Base-by-base conservation (phyloP, 2,888 invertebrate species). In the Diarsia dahlii region DNA sequence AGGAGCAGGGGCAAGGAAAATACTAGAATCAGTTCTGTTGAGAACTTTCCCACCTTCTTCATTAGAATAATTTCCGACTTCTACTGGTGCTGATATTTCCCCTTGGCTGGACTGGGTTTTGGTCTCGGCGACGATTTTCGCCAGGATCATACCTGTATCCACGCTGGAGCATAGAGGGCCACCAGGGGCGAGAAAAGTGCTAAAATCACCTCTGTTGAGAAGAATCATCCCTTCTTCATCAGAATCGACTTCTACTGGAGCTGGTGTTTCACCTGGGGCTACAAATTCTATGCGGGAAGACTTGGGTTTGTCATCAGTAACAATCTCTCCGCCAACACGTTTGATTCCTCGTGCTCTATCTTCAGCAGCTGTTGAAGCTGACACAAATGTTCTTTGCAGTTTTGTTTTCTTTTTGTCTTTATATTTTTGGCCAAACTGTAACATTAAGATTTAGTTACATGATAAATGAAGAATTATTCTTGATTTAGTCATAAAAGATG, bases 301-400 rank as follows among this genome's bases (percentile, higher is more conserved):
- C 82, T 95, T 95, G 0, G 77, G 85, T 60, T 91, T 88, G 1
- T 63, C 72, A 0, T 92, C 91, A 45, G 12, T 52, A n/a, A 89
- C 80, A 0, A 95, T 71, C 0, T 94, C 75, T 0, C 95, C 95
- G 0, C 94, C 95, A 88, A 93, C 87, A 0, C 96, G 89, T 86
- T 94, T 96, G 3, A 94, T 84, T 3, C 96, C 97, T 91, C 93
- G 95, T 0, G 96, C 97, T 86, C 97, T 91, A 76, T 97, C 96
- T 89, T 97, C 97, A 0, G 97, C 97, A 13, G 98, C 97, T 83
- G 97, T 97, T 0, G 97, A 97, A 0, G 97, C 98, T 18, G 97
- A 97, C 0, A 98, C 97, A 92, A 98, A 98, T 9, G 97, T 97
- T 68, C 98, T 92, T 92, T 97, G 97, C 1, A 98, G 89, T 91